Conservation (phyloP, 1,140 invertebrate genomes). For the Melitaea cinxia region DNA sequence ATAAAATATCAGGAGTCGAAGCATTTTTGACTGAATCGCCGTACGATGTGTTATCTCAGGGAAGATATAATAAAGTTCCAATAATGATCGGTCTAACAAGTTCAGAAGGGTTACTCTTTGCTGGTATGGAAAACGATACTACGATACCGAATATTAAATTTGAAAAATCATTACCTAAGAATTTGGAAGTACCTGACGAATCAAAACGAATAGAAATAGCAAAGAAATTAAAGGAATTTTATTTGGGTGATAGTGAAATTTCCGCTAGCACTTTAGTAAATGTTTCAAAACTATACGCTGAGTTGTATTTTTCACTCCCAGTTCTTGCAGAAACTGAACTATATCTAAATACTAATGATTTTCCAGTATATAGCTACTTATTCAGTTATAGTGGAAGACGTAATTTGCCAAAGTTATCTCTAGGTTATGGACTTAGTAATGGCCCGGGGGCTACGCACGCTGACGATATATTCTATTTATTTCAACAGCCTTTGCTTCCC, state of each 20-base stretch:
- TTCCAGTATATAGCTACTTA: conserved; percentile 60
- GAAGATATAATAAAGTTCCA: conserved; percentile 64
- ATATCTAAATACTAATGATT: conserved; percentile 48
- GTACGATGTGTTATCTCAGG: conserved; percentile 46
- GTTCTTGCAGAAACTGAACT: conserved; percentile 55
- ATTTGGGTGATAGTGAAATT: conserved; percentile 46
- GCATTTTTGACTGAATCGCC: conserved; percentile 60
- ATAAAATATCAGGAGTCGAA: conserved; percentile 56
- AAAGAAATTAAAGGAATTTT: conserved; percentile 41
- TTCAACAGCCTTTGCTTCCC: conserved; percentile 44
- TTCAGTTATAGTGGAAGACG: conserved; percentile 57
- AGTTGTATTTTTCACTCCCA: conserved; percentile 51
- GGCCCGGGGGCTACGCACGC: conserved; percentile 62
- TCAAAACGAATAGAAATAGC: conserved; percentile 37
- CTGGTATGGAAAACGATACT: conserved; percentile 49
- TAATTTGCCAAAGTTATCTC: conserved; percentile 48
- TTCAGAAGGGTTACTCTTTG: conserved; percentile 60
- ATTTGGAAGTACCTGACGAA: conserved; percentile 48
- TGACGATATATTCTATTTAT: conserved; percentile 73
- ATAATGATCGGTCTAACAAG: conserved; percentile 58
- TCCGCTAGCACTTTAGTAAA: conserved; percentile 36
- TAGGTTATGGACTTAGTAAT: conserved; percentile 20
- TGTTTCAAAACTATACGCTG: conserved; percentile 54
- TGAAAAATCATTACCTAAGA: conserved; percentile 53
- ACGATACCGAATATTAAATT: conserved; percentile 47